Evolutionary conservation across 2,797 vertebrate species (phyloP).

Genomic region (Echiichthys vipera): DNA sequence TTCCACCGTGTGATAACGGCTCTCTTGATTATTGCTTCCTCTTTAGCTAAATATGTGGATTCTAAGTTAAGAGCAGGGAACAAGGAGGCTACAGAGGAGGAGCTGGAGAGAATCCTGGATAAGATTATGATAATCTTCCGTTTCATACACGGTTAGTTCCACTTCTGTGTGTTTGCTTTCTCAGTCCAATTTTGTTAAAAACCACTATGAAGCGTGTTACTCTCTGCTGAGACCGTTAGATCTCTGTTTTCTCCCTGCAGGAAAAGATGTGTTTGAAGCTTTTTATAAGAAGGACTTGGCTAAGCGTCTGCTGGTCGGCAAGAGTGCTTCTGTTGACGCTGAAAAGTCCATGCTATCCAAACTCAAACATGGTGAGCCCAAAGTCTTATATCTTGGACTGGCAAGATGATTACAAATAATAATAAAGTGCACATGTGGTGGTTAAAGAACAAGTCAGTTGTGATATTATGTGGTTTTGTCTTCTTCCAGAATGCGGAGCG

Average conservation of each 20-base stretch:
- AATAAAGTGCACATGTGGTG: too few relatives aligned
- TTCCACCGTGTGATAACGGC: conserved; percentile 8
- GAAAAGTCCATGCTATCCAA: conserved; percentile 99
- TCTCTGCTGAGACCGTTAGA: conserved; percentile 1
- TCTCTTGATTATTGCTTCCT: conserved; percentile 27
- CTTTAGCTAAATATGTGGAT: conserved; percentile 97
- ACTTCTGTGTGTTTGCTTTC: conserved; percentile 5
- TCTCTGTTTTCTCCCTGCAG: conserved; percentile 72
- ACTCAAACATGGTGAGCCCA: conserved; percentile 93
- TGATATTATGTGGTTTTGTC: conserved; percentile 47
- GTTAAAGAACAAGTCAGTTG: conserved; percentile 5
- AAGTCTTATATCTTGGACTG: not conserved
- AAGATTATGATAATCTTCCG: conserved; percentile 99
- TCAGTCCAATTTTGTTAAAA: conserved; percentile 1
- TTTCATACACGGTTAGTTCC: conserved; percentile 95
- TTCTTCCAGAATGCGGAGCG: conserved; percentile 93
- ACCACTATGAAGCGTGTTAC: not conserved
- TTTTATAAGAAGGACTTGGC: conserved; percentile 99
- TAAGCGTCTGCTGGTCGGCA: conserved; percentile 97
- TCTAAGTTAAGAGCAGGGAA: conserved; percentile 98
- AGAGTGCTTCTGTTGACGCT: conserved; percentile 99
- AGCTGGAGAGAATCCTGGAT: conserved; percentile 99
- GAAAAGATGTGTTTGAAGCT: conserved; percentile 99
- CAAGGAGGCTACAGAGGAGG: conserved; percentile 99
- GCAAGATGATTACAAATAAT: not conserved